These are phyloP conservation scores for Morphnarchus princeps DNA, from an alignment of 2,113 vertebrate genomes.

Conservation along the genomic window DNA sequence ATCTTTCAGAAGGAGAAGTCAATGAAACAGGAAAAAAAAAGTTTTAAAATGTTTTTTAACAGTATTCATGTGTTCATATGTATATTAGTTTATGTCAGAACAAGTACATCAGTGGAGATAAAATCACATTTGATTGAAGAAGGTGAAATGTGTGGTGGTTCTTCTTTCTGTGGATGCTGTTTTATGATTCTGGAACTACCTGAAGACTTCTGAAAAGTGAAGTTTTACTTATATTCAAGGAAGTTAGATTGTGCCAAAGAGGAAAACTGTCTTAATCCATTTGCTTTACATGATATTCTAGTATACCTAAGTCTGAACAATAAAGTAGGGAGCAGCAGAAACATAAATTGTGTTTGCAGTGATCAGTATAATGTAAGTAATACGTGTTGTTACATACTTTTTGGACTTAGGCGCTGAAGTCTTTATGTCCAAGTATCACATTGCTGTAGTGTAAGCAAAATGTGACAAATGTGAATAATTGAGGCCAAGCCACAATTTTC, in stretches of 20 bases:
- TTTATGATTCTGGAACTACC: not conserved
- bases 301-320: not conserved
- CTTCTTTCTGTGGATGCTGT: not conserved
- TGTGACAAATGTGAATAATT: conserved; percentile 5
- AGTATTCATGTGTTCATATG: not conserved
- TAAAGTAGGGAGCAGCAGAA: not conserved
- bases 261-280: not conserved
- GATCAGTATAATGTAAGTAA: not conserved
- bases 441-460: not conserved
- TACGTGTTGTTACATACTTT: not conserved
- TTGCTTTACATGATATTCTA: not conserved
- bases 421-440: not conserved
- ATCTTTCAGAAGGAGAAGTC: not conserved
- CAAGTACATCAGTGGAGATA: not conserved
- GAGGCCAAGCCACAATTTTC: not conserved
- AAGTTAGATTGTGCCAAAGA: not conserved
- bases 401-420: not conserved
- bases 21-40: not conserved
- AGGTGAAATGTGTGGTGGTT: not conserved
- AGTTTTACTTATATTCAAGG: not conserved
- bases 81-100: not conserved
- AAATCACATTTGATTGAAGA: not conserved
- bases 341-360: not conserved
- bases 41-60: not conserved
- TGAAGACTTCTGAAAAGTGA: not conserved